phyloP scores from a whole-genome alignment of 2,797 vertebrate species.

The Gymnocypris eckloni region DNA sequence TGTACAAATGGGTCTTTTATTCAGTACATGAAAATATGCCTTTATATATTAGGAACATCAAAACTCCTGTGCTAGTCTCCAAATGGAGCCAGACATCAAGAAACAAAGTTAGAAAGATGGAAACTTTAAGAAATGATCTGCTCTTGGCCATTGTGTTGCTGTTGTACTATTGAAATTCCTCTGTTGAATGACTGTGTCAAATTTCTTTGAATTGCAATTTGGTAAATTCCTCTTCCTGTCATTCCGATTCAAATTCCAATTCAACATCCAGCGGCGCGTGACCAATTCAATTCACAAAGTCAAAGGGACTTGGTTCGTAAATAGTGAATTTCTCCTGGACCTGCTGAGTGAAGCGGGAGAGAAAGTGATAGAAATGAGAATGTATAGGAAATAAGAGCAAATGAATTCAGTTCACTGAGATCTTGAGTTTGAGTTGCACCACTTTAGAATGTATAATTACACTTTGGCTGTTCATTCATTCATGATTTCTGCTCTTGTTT shows the following conservation, averaged over 20 bases:
- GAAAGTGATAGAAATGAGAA: background rate
- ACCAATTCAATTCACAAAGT: background rate
- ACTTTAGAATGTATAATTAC: background rate
- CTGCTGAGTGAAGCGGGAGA: background rate
- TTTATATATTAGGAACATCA: background rate
- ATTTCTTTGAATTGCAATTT: conserved; percentile 11
- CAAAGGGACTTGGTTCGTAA: background rate
- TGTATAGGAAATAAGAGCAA: background rate
- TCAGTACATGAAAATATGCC: background rate
- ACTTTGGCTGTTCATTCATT: background rate
- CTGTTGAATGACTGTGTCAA: background rate
- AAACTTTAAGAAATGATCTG: background rate
- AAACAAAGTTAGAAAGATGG: background rate
- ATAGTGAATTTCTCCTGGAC: background rate
- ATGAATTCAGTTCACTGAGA: background rate
- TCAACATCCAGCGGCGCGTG: background rate
- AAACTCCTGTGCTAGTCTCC: background rate
- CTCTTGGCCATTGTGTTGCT: background rate
- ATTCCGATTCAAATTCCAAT: background rate
- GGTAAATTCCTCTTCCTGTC: conserved; percentile 12
- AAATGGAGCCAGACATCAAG: background rate
- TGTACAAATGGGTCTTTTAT: background rate
- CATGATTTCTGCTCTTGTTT: conserved; percentile 27
- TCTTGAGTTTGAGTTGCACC: conserved; percentile 4
- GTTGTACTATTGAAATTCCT: background rate